These are phyloP conservation scores for Gila orcuttii DNA, from an alignment of 2,113 vertebrate species.

Conservation along the genomic window DNA sequence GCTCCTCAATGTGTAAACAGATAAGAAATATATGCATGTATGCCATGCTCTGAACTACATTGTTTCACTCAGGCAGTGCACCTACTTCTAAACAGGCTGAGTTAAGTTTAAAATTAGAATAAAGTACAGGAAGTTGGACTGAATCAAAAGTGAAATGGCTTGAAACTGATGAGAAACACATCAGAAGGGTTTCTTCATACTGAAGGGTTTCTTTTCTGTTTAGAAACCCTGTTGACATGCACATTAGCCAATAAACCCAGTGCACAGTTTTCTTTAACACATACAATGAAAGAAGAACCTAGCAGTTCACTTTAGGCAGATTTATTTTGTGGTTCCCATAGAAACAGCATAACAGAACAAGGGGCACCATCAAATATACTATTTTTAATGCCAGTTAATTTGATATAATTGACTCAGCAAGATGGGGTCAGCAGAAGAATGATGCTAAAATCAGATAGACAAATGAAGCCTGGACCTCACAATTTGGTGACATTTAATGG, in stretches of 20 bases:
- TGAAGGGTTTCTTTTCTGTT: neutral
- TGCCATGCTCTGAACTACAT: neutral
- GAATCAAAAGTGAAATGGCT: constrained; percentile 27
- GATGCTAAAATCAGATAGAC: constrained; percentile 22
- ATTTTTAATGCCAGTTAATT: constrained; percentile 56
- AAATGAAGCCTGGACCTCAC: constrained; percentile 11
- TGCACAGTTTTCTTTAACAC: constrained; percentile 15
- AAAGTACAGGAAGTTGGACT: neutral
- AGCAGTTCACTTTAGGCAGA: constrained; percentile 51
- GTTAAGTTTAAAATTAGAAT: neutral
- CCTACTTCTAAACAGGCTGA: neutral
- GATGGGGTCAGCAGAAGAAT: constrained; percentile 51
- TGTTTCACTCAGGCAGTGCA: neutral
- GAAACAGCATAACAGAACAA: constrained; percentile 53
- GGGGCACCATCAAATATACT: constrained; percentile 33
- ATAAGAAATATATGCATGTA: neutral
- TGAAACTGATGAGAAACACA: constrained; percentile 6
- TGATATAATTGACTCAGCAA: constrained; percentile 59
- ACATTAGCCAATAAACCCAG: constrained; percentile 30
- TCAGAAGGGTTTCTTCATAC: neutral
- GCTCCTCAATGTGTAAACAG: neutral
- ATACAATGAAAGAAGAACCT: constrained; percentile 33
- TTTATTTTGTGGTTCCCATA: constrained; percentile 56
- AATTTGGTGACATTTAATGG: constrained; percentile 31
- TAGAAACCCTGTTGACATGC: constrained; percentile 37